A percentile compares a stretch with the other conserved stretches of the same genome.
phyloP scores from a whole-genome alignment of 2,113 vertebrate species.

The human region DNA sequence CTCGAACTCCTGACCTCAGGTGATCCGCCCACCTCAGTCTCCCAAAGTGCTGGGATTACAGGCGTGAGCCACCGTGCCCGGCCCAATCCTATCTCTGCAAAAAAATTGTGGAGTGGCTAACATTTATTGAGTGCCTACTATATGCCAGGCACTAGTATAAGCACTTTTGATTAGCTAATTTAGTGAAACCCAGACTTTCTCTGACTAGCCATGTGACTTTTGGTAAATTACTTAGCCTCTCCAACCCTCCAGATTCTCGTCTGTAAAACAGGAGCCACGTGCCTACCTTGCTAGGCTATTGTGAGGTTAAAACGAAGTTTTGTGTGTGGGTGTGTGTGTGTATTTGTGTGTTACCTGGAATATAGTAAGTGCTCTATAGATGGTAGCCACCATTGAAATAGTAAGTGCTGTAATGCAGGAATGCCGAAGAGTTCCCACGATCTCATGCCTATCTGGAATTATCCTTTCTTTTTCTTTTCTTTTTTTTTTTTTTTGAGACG shows the following conservation, averaged over 20 bases:
- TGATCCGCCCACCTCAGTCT: too few species aligned
- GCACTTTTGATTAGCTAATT: background rate
- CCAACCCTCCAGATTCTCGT: background rate
- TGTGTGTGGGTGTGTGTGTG: background rate
- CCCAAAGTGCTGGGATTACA: too few species aligned
- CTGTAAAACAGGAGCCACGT: background rate
- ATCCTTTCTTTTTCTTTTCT: too few species aligned
- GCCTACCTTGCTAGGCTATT: background rate
- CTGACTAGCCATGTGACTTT: background rate
- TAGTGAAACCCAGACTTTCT: background rate
- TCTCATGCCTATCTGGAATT: fast-evolving
- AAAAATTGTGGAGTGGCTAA: too few species aligned
- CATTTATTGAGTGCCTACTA: background rate
- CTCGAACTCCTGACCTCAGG: too few species aligned
- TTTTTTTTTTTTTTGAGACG: too few species aligned
- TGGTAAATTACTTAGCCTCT: background rate
- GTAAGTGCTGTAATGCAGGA: background rate
- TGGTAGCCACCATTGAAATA: background rate
- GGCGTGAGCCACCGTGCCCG: too few species aligned
- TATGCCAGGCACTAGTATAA: background rate
- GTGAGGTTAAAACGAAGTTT: background rate
- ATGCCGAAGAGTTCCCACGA: background rate
- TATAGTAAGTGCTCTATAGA: background rate
- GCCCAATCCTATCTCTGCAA: too few species aligned
- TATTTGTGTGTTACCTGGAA: background rate